Base-by-base conservation (phyloP, 2,113 vertebrate genomes). In the Tragelaphus buxtoni region DNA sequence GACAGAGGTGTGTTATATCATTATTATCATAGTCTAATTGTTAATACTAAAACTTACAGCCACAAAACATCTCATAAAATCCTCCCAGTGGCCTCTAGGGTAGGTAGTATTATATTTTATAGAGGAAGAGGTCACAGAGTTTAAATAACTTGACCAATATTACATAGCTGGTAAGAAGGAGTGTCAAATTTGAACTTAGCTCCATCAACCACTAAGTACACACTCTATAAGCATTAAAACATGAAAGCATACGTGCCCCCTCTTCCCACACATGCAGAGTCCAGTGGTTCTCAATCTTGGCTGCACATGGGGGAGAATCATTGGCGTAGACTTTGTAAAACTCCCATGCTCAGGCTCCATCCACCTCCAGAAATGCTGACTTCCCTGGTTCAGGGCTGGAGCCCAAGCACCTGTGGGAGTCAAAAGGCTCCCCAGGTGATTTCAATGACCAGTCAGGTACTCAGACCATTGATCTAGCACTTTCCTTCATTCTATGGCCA, bases 151-250 rank as follows among this genome's bases (percentile, higher is more conserved):
- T 69, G 30, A 35, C 11, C 42, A 45, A 30, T 9, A 49, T n/a
- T 20, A 69, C 32, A 87, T 9, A 87, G 17, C n/a, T 74, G 63
- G 20, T 53, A 80, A 89, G 30, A 81, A 65, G 35, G 30, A 90
- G 32, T 88, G 56, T 8, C 69, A 45, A 65, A 47, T 76, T 47
- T 51, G 85, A 97, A 96, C 30, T 69, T 9, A n/a, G 55, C 22
- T 85, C 35, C n/a, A 51, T 10, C 4, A 13, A 51, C 35, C 77
- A 80, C 81, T 77, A 77, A 90, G 20, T 32, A 35, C 0, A 4
- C 42, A 42, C 26, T 88, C 53, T 61, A 4, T 77, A 89, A 88
- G 63, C 76, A 79, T 95, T 65, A 60, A 86, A 65, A 91, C n/a
- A 49, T 8, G 32, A 9, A 65, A 65, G 22, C 7, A 47, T 5